phyloP scores from a whole-genome alignment of 2,113 vertebrate genomes.

The Pterophyllum scalare region DNA sequence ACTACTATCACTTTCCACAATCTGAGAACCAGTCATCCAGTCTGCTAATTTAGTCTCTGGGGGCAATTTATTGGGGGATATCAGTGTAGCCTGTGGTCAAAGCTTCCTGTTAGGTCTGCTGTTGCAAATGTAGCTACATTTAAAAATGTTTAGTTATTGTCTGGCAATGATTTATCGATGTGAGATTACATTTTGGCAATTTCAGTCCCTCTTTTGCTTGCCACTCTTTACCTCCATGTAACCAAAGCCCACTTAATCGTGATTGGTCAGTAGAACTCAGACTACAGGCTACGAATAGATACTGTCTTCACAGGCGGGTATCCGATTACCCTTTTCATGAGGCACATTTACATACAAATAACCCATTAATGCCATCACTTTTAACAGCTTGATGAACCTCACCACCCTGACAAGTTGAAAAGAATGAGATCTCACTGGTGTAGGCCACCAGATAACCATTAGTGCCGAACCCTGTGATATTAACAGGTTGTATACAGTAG shows the following conservation, averaged over 20 bases:
- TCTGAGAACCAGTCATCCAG: not conserved
- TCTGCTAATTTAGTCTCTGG: not conserved
- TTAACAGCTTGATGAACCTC: not conserved
- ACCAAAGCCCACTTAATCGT: not conserved
- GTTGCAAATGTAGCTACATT: not conserved
- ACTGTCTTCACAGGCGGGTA: not conserved
- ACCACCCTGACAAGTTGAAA: not conserved
- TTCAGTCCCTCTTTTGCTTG: not conserved
- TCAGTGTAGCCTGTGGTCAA: not conserved
- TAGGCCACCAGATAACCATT: constrained; percentile 13
- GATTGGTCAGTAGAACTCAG: not conserved
- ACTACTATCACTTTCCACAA: not conserved
- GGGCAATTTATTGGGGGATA: not conserved
- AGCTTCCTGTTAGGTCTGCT: not conserved
- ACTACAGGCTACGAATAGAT: not conserved
- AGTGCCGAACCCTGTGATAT: constrained; percentile 25
- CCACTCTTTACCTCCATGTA: not conserved
- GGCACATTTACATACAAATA: not conserved
- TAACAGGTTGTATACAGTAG: constrained; percentile 24
- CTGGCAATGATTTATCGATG: not conserved
- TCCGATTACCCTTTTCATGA: not conserved
- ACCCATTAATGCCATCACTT: not conserved
- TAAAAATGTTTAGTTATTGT: not conserved
- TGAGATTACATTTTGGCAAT: not conserved
- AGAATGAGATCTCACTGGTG: not conserved